A percentile compares a stretch with the other conserved stretches of the same genome.
Evolutionary conservation across 2,888 invertebrate species (phyloP).

Genomic region (Sceliomorpha sp.): DNA sequence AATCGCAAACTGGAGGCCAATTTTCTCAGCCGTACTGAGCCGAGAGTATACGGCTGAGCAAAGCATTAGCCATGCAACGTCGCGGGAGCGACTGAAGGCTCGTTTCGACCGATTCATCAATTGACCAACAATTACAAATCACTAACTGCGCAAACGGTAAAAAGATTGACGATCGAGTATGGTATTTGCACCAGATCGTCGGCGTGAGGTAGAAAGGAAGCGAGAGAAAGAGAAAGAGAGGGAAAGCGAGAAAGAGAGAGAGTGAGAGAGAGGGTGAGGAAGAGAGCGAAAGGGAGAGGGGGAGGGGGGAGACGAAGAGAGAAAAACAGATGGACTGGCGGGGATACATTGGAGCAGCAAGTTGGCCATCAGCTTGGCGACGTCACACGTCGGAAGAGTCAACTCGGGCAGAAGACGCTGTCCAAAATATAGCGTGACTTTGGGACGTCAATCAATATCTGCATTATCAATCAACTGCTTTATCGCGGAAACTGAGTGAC

Average conservation of each 20-base stretch:
- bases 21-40: conserved; percentile 87
- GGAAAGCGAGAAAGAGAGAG: conserved; percentile 31
- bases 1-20: conserved; percentile 82
- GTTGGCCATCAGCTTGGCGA: not conserved
- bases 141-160: conserved; percentile 75
- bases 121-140: conserved; percentile 73
- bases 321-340: conserved; percentile 4
- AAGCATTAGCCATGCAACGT: conserved; percentile 79
- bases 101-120: conserved; percentile 77
- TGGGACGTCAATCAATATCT: conserved; percentile 39
- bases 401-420: conserved; percentile 30
- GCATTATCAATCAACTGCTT: conserved; percentile 66
- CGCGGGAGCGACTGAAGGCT: conserved; percentile 80
- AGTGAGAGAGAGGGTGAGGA: conserved; percentile 31
- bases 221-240: conserved; percentile 51
- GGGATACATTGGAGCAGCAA: conserved; percentile 15
- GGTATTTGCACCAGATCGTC: conserved; percentile 69
- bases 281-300: conserved; percentile 57
- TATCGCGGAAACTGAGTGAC: conserved; percentile 65
- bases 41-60: conserved; percentile 75
- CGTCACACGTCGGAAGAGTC: conserved; percentile 9
- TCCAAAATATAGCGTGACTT: conserved; percentile 21
- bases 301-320: conserved; percentile 36
- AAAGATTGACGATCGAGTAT: conserved; percentile 72
- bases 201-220: conserved; percentile 60